Evolutionary conservation across 2,113 vertebrate genomes (phyloP).

Genomic region (Capricornis sumatraensis): DNA sequence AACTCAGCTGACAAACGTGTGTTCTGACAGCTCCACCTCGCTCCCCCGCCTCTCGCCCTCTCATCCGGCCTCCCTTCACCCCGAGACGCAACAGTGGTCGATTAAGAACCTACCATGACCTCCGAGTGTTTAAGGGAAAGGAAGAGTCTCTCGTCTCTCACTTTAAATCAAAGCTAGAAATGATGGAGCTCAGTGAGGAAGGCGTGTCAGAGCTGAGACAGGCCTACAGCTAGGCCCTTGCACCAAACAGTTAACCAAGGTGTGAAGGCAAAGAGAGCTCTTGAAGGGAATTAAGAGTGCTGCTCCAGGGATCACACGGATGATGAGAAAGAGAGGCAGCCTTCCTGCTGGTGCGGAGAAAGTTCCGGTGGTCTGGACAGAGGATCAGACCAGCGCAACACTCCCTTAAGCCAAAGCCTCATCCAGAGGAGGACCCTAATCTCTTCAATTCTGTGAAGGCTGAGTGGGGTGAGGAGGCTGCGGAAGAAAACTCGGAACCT

Average conservation of each 20-base stretch:
- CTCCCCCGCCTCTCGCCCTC: not conserved
- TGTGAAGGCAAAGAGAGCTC: not conserved
- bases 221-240: not conserved
- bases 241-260: not conserved
- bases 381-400: not conserved
- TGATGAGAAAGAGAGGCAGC: not conserved
- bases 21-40: not conserved
- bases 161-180: not conserved
- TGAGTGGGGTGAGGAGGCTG: not conserved
- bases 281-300: rapidly evolving
- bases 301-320: rapidly evolving
- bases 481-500: rapidly evolving
- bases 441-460: not conserved
- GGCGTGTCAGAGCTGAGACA: not conserved
- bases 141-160: not conserved
- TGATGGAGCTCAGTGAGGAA: not conserved
- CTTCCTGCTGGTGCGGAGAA: not conserved
- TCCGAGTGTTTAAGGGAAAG: not conserved
- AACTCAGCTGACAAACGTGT: rapidly evolving
- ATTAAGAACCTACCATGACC: rapidly evolving
- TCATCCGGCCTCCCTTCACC: not conserved
- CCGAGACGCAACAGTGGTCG: not conserved
- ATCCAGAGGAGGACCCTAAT: not conserved
- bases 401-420: not conserved
- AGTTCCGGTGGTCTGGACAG: not conserved